Percentiles rank a stretch among this genome's conserved stretches.
Conservation (phyloP, 1,140 invertebrate species). For the Drosophila micromelanica region DNA sequence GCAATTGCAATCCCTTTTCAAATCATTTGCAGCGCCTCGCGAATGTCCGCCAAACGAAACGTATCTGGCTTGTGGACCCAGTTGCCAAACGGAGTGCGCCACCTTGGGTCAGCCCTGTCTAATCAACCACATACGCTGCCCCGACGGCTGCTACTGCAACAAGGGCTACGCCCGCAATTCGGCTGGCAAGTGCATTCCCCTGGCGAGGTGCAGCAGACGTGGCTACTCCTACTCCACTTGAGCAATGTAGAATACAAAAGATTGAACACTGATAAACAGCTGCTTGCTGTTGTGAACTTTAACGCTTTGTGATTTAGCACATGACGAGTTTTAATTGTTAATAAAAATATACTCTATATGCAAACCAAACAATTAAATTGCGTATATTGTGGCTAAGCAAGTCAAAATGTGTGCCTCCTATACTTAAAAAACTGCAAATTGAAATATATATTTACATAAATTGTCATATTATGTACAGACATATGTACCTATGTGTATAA, state of each 20-base stretch:
- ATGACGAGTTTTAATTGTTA: slow-evolving; percentile 6
- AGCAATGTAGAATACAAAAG: neutral
- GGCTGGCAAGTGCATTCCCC: slow-evolving; percentile 83
- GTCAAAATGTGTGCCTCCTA: too few relatives aligned
- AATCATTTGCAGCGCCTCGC: slow-evolving; percentile 37
- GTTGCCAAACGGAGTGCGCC: slow-evolving; percentile 85
- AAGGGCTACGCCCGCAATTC: slow-evolving; percentile 83
- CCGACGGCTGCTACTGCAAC: slow-evolving; percentile 85
- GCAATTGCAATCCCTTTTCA: too few relatives aligned
- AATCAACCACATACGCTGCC: slow-evolving; percentile 85
- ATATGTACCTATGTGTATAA: neutral
- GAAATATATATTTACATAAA: too few relatives aligned
- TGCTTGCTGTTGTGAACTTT: neutral
- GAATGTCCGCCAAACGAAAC: slow-evolving; percentile 71
- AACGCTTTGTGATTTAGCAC: slow-evolving; percentile 1
- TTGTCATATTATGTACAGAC: too few relatives aligned
- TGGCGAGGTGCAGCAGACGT: slow-evolving; percentile 49
- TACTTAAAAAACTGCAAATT: too few relatives aligned
- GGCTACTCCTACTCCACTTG: neutral
- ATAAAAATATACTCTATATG: neutral
- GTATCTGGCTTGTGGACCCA: slow-evolving; percentile 84
- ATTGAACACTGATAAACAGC: slow-evolving; percentile 22
- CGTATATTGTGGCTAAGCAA: neutral
- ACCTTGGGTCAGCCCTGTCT: slow-evolving; percentile 84
- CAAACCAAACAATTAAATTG: neutral